A percentile compares a stretch with the other conserved stretches of the same genome.
These are phyloP conservation scores for Archegozetes longisetosus DNA, from an alignment of 1,140 invertebrate species.

Conservation along the genomic window DNA sequence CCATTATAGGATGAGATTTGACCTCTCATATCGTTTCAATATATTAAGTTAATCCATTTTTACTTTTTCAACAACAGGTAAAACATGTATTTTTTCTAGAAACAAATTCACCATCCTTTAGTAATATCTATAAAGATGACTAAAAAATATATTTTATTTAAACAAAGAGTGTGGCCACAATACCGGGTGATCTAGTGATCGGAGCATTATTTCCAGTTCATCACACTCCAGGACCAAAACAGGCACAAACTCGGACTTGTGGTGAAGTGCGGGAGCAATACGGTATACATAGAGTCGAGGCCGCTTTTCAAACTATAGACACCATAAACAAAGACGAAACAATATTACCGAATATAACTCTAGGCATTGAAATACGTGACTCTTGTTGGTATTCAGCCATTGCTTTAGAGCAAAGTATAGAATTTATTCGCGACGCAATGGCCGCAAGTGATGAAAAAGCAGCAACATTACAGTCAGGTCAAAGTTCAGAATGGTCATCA, in stretches of 20 bases:
- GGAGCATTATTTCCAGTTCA: constrained; percentile 58
- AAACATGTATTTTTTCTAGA: no score
- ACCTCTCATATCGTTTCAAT: no score
- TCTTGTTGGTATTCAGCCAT: constrained; percentile 58
- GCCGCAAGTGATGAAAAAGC: constrained; percentile 27
- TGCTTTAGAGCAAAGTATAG: constrained; percentile 56
- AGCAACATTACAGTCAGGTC: neutral
- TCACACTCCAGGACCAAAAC: constrained; percentile 41
- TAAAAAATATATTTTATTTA: no score
- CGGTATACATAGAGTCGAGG: constrained; percentile 59
- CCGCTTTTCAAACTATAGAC: constrained; percentile 41
- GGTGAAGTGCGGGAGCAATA: constrained; percentile 52
- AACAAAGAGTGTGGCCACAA: constrained; percentile 20
- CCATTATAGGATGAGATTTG: no score
- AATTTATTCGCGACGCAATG: constrained; percentile 53
- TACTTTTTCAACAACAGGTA: no score
- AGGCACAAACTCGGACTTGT: constrained; percentile 37
- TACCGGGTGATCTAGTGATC: constrained; percentile 46
- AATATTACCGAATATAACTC: constrained; percentile 40
- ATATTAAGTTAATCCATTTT: no score
- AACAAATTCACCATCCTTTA: no score
- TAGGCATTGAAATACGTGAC: constrained; percentile 60
- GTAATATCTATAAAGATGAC: no score
- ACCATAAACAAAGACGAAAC: constrained; percentile 34
- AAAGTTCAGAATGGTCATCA: constrained; percentile 5